A percentile compares a stretch with the other conserved stretches of the same genome.
Conservation (phyloP, 1,140 invertebrate species). For the Eueides isabella region DNA sequence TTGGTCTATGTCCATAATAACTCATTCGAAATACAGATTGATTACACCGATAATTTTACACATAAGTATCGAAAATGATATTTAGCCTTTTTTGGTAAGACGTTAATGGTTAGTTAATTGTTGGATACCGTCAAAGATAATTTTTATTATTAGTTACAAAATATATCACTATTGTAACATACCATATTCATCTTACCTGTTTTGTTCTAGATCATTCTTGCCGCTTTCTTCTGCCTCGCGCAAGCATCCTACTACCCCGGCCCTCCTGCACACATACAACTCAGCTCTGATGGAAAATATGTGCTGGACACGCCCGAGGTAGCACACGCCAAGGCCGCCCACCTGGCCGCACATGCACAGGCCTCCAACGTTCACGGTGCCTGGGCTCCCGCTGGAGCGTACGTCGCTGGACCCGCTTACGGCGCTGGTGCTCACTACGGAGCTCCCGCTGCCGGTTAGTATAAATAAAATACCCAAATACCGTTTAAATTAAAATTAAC, state of each 20-base stretch:
- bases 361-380: constrained; percentile 65
- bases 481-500: no score
- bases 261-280: constrained; percentile 69
- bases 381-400: constrained; percentile 62
- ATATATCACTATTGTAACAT: not conserved
- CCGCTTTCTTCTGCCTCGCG: constrained; percentile 68
- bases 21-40: constrained; percentile 22
- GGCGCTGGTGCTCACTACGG: constrained; percentile 69
- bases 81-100: not conserved
- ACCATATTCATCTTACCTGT: not conserved
- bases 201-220: constrained; percentile 68
- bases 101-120: not conserved
- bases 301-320: constrained; percentile 78
- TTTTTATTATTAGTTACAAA: constrained; percentile 6
- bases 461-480: not conserved
- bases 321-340: constrained; percentile 75
- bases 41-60: constrained; percentile 21
- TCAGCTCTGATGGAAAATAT: constrained; percentile 75
- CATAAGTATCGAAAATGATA: not conserved
- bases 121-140: not conserved
- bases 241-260: constrained; percentile 75
- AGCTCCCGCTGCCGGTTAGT: constrained; percentile 71
- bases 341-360: constrained; percentile 71
- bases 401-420: constrained; percentile 60
- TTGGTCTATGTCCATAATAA: constrained; percentile 23